Evolutionary conservation across 2,888 invertebrate species (phyloP), one percentile per base, ranked within the genome.

Genomic region (Limnephilus marmoratus): DNA sequence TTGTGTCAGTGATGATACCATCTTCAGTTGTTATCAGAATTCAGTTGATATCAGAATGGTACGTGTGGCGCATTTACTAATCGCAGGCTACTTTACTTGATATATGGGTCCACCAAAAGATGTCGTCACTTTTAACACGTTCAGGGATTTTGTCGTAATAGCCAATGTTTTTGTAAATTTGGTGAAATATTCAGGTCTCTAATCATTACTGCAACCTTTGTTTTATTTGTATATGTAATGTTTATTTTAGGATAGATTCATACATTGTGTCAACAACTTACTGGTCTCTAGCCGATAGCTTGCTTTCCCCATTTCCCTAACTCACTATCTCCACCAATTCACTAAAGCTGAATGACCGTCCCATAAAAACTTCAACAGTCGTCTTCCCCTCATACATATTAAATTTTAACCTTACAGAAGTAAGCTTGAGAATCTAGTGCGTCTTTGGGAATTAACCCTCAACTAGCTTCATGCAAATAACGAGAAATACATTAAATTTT

Each of bases 141-240:
- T 68, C 9, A 34, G 18, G 34, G 34, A 31, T 13, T 68, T 68
- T 82, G 68, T 68, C 68, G n/a, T 68, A 24, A 68, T 68, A n/a
- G 5, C 68, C 9, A n/a, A 7, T 24, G 24, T 68, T 68, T 53
- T 68, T 68, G 68, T 68, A 68, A n/a, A 68, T 68, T 68, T 18
- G 68, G 24, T 24, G 18, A 68, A 68, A 24, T 68, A 68, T 68
- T 68, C 68, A 68, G 68, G 68, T 68, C 68, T 68, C 68, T 68
- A 24, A 68, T 68, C 90, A 80, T 88, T 88, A 88, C 91, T 91
- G 88, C 88, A 88, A 87, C 91, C 31, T 88, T 88, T 83, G 88
- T 88, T 88, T 88, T 41, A 86, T 24, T 83, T 49, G 49, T 68
- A 80, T 91, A 91, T 91, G 91, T 85, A 68, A 90, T 90, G 29